Evolutionary conservation across 1,140 invertebrate species (phyloP).

Genomic region (Saccostrea cuccullata): DNA sequence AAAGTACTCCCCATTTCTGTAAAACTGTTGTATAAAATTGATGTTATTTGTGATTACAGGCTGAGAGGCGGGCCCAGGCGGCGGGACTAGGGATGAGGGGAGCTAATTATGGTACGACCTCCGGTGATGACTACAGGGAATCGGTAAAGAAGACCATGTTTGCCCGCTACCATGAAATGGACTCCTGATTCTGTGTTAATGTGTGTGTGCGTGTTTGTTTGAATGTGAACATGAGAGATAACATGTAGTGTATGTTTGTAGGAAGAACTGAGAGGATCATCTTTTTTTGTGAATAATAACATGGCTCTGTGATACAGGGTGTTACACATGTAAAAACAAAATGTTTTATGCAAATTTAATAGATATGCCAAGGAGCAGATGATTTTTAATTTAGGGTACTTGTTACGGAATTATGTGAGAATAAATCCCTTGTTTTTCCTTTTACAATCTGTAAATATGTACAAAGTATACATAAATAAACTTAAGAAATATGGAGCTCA

Average conservation of each 20-base stretch:
- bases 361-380: background rate
- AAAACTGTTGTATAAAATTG: no score
- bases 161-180: slow-evolving; percentile 78
- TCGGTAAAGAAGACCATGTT: slow-evolving; percentile 93
- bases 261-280: no score
- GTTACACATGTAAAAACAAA: background rate
- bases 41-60: slow-evolving; percentile 47
- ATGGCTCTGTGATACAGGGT: background rate
- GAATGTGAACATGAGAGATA: background rate
- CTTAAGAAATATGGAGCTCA: no score
- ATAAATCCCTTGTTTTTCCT: background rate
- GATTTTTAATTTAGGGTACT: background rate
- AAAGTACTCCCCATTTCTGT: no score
- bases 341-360: background rate
- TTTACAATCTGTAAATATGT: background rate
- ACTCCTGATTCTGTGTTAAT: slow-evolving; percentile 56
- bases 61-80: slow-evolving; percentile 68
- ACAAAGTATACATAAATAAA: background rate
- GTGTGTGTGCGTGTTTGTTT: background rate
- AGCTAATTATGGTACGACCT: slow-evolving; percentile 86
- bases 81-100: slow-evolving; percentile 82
- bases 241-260: background rate
- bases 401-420: background rate
- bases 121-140: slow-evolving; percentile 92
- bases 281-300: background rate